Evolutionary conservation across 1,140 invertebrate species (phyloP).

Genomic region (Meloidogyne exigua): DNA sequence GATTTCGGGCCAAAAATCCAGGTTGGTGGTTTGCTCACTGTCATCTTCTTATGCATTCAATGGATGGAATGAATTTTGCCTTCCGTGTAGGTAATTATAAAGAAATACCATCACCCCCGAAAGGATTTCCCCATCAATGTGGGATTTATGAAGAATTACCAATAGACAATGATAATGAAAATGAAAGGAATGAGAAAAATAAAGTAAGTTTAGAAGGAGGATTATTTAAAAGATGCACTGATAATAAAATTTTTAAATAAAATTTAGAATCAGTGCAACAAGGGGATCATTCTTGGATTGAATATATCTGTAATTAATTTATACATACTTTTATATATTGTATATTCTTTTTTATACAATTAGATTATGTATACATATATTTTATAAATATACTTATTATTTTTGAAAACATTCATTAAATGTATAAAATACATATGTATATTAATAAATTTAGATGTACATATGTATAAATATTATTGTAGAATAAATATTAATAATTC

Average conservation of each 20-base stretch:
- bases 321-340: not conserved
- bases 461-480: too few species aligned
- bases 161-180: not conserved
- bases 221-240: too few species aligned
- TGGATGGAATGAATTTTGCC: slow-evolving; percentile 57
- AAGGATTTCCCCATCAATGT: slow-evolving; percentile 47
- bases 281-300: not conserved
- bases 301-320: not conserved
- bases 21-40: slow-evolving; percentile 57
- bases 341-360: not conserved
- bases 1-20: slow-evolving; percentile 47
- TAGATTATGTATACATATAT: not conserved
- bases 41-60: slow-evolving; percentile 45
- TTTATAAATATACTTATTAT: too few species aligned
- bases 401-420: too few species aligned
- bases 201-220: too few species aligned
- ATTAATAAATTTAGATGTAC: too few species aligned
- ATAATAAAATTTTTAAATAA: not conserved
- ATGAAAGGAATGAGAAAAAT: not conserved
- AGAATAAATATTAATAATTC: too few species aligned
- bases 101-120: slow-evolving; percentile 46
- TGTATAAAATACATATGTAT: too few species aligned
- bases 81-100: slow-evolving; percentile 48
- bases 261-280: not conserved
- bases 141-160: slow-evolving; percentile 37